Evolutionary conservation across 2,113 vertebrate genomes (phyloP), one percentile per base, ranked within the genome.

Genomic region (Anoplopoma fimbria): DNA sequence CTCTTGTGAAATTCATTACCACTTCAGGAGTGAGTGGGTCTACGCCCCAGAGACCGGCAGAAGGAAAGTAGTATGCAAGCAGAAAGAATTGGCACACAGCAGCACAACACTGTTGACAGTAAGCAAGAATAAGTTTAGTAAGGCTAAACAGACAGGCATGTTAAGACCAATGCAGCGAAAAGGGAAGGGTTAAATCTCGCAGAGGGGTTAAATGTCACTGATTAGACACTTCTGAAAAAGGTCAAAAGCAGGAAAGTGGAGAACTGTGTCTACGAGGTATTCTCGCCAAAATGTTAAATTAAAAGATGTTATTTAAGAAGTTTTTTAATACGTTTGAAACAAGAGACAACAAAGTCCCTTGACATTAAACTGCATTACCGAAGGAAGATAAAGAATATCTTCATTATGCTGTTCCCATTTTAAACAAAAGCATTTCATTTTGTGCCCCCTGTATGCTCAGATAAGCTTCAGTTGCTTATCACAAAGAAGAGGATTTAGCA

Each of bases 111-210:
- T 86, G 91, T 91, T 82, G 85, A 88, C 86, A 92, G 83, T 47
- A 92, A 87, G 90, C 89, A 88, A 85, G 78, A 88, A 67, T 42
- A 84, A 69, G 85, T 93, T 95, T 92, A 95, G 96, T 94, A 96
- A 96, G 97, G 96, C 97, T 97, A 96, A 97, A 96, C 97, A 98
- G 97, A 98, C 97, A 98, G 97, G 96, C 97, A 86, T 68, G 77
- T 88, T 80, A 86, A 80, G 38, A 72, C 55, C 58, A 80, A 77
- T 27, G 88, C 82, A 89, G 87, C 69, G 19, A 84, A 77, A 90
- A 75, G 49, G 23, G 19, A 75, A 61, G 33, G 64, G 76, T 86
- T 83, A 87, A 60, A 77, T 6, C 42, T 83, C 58, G 60, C 58
- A 55, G 38, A 80, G 49, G 33, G 63, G 76, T 86, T 83, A 87